Base-by-base conservation (phyloP, 1,140 invertebrate genomes). In the Anastatus disparis region DNA sequence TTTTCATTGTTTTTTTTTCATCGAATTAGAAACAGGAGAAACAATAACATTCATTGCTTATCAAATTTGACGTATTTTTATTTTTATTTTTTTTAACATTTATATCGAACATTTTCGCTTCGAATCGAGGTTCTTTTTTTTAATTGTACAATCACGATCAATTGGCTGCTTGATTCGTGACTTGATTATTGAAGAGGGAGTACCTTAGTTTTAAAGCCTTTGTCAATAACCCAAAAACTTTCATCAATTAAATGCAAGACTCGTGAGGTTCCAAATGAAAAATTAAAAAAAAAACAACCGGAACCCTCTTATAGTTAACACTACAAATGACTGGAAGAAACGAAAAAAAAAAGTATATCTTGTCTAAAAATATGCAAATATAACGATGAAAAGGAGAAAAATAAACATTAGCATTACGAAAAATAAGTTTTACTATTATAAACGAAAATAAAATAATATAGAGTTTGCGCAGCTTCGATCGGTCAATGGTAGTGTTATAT, bases 21-120 rank as follows among this genome's bases (percentile, higher is more conserved):
- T 64, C 31, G 61, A 70, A 65, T 58, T 71, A 29, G 26, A 65
- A 71, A 71, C 29, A 71, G 61, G 44, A 63, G 48, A 70, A 70
- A 70, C 50, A 70, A 63, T 63, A 70, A 70, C 59, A 40, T 70
- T 56, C 50, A 70, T 63, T 48, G 38, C 27, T 63, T 70, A 63
- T 63, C 27, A 56, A 70, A 70, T 70, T 55, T 40, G 59, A 70
- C 40, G 59, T 70, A 55, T 70, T 70, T 63, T 9, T 62, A 61
- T 68, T 53, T 61, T 53, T 53, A 10, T 68, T 9, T 44, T 44
- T 52, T 62, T n/a, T 63, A 63, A 69, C 63, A 35, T 53, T 64
- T 62, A 71, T 71, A 71, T 71, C 69, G 69, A 71, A 71, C 69
- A 70, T 70, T 64, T 56, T 71, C 12, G 52, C 40, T 59, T 8